Evolutionary conservation across 1,140 invertebrate species (phyloP), one percentile per base, ranked within the genome.

Genomic region (Drosophila novamexicana): DNA sequence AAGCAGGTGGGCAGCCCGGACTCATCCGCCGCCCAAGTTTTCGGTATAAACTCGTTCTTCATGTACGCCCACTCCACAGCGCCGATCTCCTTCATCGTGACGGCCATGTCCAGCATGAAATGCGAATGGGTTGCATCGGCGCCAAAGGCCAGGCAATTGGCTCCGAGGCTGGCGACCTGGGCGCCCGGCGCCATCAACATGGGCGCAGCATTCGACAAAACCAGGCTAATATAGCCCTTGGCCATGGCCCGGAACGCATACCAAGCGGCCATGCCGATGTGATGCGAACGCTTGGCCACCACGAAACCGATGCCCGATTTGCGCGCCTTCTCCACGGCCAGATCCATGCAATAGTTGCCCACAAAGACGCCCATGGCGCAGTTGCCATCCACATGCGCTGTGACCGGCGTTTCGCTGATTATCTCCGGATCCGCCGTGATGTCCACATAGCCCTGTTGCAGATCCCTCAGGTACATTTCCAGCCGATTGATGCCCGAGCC

Each of bases 31-130:
- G 97, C 97, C 97, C 97, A 98, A 1, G 96, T 95, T 12, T 92
- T 73, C 0, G 97, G 97, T 65, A 98, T 95, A 0, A 93, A 84
- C 76, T 95, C 94, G 2, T 93, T 93, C 93, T 96, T 97, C 1
- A 95, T 92, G 22, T 93, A 77, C 52, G 96, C 95, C 68, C 97
- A 93, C 93, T 98, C 97, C 64, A 98, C 95, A 94, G 96, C 93
- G 0, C 94, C 94, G 5, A 94, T 54, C 1, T 93, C 93, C 53
- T 65, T 97, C 0, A 96, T 94, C 1, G 97, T 96, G 1, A 97
- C 97, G 0, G 97, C 97, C 97, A 98, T 98, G 86, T 99, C 98
- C n/a, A 99, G 91, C 1, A 97, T 95, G 92, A 98, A 98, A 37
- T 82, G 97, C 0, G 94, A 94, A 22, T 94, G 86, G 6, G 92